Conservation (phyloP, 2,797 vertebrate genomes). For the Rhadinocentrus ornatus region DNA sequence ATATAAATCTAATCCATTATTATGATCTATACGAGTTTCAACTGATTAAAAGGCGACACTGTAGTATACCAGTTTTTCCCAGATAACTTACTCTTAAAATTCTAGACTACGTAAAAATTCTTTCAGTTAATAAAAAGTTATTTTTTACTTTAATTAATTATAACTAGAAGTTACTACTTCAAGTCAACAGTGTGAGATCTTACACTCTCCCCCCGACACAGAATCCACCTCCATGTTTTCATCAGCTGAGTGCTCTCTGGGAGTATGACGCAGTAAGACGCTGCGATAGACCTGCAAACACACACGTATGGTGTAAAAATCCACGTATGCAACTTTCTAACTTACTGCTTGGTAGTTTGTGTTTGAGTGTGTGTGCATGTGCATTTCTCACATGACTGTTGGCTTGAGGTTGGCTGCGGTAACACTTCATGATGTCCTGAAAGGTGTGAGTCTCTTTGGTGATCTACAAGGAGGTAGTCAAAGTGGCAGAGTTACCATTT, state of each 20-base stretch:
- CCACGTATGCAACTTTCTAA: accelerated
- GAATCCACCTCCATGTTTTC: slow-evolving; percentile 85
- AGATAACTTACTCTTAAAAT: not conserved
- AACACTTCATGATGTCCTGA: slow-evolving; percentile 99
- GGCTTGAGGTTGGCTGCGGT: slow-evolving; percentile 97
- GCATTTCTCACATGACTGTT: slow-evolving; percentile 90
- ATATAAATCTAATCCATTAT: too few relatives aligned
- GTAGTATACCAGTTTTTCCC: too few relatives aligned
- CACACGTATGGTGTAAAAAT: slow-evolving; percentile 5
- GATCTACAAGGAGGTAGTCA: slow-evolving; percentile 77
- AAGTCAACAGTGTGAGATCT: slow-evolving; percentile 26
- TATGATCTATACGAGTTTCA: too few relatives aligned
- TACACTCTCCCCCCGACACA: slow-evolving; percentile 75
- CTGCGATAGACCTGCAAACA: slow-evolving; percentile 92
- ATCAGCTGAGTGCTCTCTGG: slow-evolving; percentile 66
- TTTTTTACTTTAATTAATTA: too few relatives aligned
- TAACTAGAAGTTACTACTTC: too few relatives aligned
- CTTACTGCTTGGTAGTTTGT: not conserved
- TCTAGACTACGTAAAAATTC: not conserved
- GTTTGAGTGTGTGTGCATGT: not conserved
- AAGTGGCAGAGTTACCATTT: not conserved
- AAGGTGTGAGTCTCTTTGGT: slow-evolving; percentile 94
- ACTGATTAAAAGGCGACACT: too few relatives aligned
- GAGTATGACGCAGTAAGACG: slow-evolving; percentile 86
- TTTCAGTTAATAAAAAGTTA: not conserved